A percentile compares a stretch with the other conserved stretches of the same genome.
phyloP scores from a whole-genome alignment of 2,888 invertebrate genomes.

The Philonicus albiceps region DNA sequence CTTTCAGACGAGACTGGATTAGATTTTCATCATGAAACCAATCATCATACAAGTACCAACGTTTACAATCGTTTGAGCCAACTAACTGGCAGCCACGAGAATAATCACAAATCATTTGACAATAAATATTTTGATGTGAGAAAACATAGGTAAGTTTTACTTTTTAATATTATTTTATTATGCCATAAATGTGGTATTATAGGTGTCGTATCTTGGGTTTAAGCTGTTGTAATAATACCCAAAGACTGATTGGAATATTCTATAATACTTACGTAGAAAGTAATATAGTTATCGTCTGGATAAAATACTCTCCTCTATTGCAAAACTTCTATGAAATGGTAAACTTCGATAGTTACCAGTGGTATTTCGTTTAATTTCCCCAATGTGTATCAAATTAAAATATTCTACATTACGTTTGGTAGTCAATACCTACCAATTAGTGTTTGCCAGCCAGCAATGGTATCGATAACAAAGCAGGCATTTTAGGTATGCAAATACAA shows the following conservation, averaged over 20 bases:
- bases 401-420: background rate
- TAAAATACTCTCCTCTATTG: too few relatives aligned
- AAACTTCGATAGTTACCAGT: background rate
- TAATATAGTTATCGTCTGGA: background rate
- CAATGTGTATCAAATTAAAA: background rate
- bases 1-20: slow-evolving; percentile 24
- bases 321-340: too few relatives aligned
- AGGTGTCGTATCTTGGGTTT: too few relatives aligned
- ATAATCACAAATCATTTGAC: slow-evolving; percentile 57
- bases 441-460: background rate
- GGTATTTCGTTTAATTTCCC: background rate
- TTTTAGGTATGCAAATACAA: background rate
- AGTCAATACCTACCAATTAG: background rate
- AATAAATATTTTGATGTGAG: slow-evolving; percentile 57
- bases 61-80: slow-evolving; percentile 58
- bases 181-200: too few relatives aligned
- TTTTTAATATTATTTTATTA: background rate
- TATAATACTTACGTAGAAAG: background rate
- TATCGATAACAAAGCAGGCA: background rate
- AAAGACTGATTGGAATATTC: background rate
- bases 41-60: slow-evolving; percentile 52
- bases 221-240: background rate
- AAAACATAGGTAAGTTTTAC: slow-evolving; percentile 60
- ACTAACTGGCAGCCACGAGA: slow-evolving; percentile 58
- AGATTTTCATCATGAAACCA: slow-evolving; percentile 52